Conservation (phyloP, 1,140 invertebrate genomes). For the Diachasma alloeum region DNA sequence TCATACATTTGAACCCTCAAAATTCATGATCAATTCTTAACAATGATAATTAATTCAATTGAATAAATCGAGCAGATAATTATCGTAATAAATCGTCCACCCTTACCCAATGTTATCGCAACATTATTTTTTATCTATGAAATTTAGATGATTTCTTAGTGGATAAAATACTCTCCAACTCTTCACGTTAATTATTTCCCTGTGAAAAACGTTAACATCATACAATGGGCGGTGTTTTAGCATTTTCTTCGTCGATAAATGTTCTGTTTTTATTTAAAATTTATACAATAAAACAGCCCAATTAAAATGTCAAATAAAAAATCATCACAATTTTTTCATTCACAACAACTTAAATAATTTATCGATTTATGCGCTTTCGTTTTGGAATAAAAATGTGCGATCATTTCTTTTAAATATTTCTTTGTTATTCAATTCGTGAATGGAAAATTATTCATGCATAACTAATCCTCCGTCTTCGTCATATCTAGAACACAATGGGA, state of each 20-base stretch:
- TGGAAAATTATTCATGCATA: background rate
- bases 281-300: background rate
- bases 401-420: too few relatives aligned
- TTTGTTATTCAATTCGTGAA: background rate
- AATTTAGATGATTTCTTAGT: background rate
- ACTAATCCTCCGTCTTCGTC: background rate
- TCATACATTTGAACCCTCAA: background rate
- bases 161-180: background rate
- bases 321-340: too few relatives aligned
- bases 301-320: background rate
- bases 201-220: background rate
- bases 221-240: constrained; percentile 7
- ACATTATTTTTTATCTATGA: background rate
- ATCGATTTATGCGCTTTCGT: background rate
- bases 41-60: constrained; percentile 1
- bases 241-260: background rate
- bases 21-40: background rate
- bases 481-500: background rate
- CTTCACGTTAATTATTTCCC: background rate
- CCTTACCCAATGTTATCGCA: background rate
- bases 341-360: background rate
- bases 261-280: background rate
- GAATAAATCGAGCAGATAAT: background rate
- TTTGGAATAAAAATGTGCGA: too few relatives aligned
- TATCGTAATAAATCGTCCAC: background rate